Percentiles rank a stretch among this genome's conserved stretches.
Evolutionary conservation across 2,113 vertebrate genomes (phyloP).

Genomic region (Herpetotheres cachinnans): DNA sequence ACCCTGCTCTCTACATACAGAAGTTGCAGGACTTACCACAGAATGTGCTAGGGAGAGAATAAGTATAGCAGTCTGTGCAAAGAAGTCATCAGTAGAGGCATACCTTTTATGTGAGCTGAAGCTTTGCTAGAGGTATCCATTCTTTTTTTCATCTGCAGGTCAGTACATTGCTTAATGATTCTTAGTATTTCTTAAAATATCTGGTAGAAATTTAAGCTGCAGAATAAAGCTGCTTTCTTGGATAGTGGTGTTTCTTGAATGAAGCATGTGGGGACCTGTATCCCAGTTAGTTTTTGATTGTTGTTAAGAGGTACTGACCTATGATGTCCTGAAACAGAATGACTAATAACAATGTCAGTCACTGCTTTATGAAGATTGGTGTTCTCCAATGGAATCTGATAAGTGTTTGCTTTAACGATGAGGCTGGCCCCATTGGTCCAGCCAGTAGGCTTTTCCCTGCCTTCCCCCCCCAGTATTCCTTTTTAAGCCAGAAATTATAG

Average conservation of each 20-base stretch:
- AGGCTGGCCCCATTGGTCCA: neutral
- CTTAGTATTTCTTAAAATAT: neutral
- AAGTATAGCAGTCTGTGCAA: neutral
- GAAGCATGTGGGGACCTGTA: neutral
- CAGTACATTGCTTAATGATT: neutral
- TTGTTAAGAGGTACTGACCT: neutral
- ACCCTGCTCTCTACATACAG: neutral
- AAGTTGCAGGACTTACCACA: neutral
- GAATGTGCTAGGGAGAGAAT: neutral
- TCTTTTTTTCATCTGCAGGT: neutral
- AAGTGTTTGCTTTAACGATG: neutral
- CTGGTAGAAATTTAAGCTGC: neutral
- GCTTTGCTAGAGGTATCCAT: neutral
- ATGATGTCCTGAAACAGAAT: neutral
- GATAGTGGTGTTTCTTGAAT: neutral
- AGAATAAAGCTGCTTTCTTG: neutral
- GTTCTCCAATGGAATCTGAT: neutral
- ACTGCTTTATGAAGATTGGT: neutral
- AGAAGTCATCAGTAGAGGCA: neutral
- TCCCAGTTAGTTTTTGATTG: neutral
- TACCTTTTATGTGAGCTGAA: neutral
- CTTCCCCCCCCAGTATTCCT: neutral
- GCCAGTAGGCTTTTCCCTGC: neutral
- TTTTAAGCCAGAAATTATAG: neutral
- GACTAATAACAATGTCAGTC: neutral